Evolutionary conservation across 2,113 vertebrate genomes (phyloP), one percentile per base, ranked within the genome.

Genomic region (Nycticebus coucang): DNA sequence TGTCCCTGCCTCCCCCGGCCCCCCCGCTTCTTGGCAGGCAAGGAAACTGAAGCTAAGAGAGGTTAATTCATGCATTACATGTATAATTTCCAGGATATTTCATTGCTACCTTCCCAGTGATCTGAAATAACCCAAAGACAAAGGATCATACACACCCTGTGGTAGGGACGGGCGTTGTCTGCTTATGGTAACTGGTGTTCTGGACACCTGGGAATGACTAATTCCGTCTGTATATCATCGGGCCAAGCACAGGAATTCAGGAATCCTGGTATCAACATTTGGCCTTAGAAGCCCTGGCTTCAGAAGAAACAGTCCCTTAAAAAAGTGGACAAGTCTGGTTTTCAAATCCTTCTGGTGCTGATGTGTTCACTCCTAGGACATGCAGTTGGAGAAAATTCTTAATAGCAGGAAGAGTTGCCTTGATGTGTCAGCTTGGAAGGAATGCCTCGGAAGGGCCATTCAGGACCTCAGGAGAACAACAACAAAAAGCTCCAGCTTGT

Each of bases 361-460:
- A 78, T 90, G 45, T 77, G 37, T 95, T 95, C 26, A 11, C 66
- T 69, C 71, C 35, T 53, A 81, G 78, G 85, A 93, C 69, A 71
- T 53, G 53, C 7, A 22, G 1, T 85, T 64, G 60, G 77, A 93
- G 82, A 90, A 86, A 86, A 87, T 53, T 82, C 87, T 92, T 84
- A 50, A 80, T 74, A 80, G 79, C 71, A 81, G 66, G 59, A 94
- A 78, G 50, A 96, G 50, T 19, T 3, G 19, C 21, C 87, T 89
- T 91, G 88, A 95, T 96, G 90, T 83, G 74, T 95, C 96, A 95
- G 62, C 55, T 91, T 88, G 95, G 92, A 97, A 98, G 96, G 90
- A 95, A 93, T 91, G 92, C 37, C 92, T 89, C 53, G 8, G 12
- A 60, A 94, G 35, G 71, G 68, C 83, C 86, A 24, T 59, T 93